Conservation (phyloP, 2,113 vertebrate genomes). For the Mesitornis unicolor region DNA sequence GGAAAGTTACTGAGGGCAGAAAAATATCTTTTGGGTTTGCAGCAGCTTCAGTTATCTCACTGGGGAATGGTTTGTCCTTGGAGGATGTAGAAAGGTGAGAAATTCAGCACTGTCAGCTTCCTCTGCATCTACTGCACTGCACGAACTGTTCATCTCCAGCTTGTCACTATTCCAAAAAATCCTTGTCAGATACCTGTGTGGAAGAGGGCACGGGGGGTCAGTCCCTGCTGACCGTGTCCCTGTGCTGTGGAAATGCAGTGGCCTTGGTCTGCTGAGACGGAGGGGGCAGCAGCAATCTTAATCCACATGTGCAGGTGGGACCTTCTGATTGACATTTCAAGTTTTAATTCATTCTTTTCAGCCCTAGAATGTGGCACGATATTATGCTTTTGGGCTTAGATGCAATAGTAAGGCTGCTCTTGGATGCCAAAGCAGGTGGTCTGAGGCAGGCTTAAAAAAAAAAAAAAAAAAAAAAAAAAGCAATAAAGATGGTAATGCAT, state of each 20-base stretch:
- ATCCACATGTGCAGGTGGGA: rapidly evolving
- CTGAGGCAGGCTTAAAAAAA: not conserved
- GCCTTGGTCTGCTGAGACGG: not conserved
- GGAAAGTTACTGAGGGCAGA: not conserved
- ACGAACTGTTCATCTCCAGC: not conserved
- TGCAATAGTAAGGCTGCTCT: not conserved
- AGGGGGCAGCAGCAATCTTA: not conserved
- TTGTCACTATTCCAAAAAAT: not conserved
- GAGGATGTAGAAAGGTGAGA: not conserved
- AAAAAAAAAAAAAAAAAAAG: not conserved
- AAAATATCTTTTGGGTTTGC: not conserved
- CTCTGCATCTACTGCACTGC: rapidly evolving
- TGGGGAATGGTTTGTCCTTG: not conserved
- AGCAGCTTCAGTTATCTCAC: not conserved
- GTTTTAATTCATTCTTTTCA: not conserved
- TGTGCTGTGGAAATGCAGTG: not conserved
- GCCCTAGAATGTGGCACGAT: not conserved
- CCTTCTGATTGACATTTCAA: not conserved
- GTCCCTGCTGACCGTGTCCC: not conserved
- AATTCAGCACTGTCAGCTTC: not conserved
- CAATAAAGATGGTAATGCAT: not conserved
- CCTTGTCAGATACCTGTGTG: not conserved
- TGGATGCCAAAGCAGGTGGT: not conserved
- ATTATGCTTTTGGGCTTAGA: not conserved
- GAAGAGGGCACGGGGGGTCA: not conserved